These are phyloP conservation scores for Heterodera filipjevi DNA, from an alignment of 2,888 invertebrate genomes.

Conservation along the genomic window DNA sequence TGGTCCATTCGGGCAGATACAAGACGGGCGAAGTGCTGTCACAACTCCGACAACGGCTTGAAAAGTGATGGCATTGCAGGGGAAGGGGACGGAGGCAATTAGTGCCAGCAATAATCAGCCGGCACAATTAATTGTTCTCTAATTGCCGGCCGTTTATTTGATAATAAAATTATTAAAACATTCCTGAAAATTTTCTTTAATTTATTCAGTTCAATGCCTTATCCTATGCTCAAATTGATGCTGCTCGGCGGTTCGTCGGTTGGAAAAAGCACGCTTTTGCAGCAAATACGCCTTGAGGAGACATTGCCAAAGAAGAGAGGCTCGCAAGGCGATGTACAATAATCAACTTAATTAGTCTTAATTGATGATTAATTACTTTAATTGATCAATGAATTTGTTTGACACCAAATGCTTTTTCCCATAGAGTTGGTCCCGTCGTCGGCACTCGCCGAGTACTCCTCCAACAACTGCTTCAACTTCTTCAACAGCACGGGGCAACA, in stretches of 20 bases:
- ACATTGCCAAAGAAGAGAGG: conserved; percentile 70
- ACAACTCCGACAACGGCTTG: conserved; percentile 78
- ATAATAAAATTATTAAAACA: no score
- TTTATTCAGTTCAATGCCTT: conserved; percentile 77
- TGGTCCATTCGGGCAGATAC: conserved; percentile 87
- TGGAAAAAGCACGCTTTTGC: conserved; percentile 84
- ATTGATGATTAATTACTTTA: not conserved
- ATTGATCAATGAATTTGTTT: not conserved
- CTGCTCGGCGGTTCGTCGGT: conserved; percentile 73
- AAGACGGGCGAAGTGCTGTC: conserved; percentile 91
- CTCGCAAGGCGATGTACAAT: conserved; percentile 37
- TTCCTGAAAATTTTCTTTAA: not conserved
- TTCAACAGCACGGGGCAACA: conserved; percentile 73
- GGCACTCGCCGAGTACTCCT: conserved; percentile 76
- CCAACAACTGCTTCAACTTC: conserved; percentile 5
- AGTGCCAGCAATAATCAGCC: not conserved
- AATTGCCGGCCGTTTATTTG: no score
- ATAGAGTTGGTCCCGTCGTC: conserved; percentile 87
- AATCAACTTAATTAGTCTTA: not conserved
- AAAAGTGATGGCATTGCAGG: conserved; percentile 67
- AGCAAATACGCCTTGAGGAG: conserved; percentile 85
- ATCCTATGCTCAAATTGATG: conserved; percentile 87
- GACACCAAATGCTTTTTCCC: not conserved
- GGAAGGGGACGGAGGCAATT: not conserved
- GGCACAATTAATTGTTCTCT: no score